These are phyloP conservation scores for Phocides pigmalion DNA, from an alignment of 1,140 invertebrate genomes.

Conservation along the genomic window DNA sequence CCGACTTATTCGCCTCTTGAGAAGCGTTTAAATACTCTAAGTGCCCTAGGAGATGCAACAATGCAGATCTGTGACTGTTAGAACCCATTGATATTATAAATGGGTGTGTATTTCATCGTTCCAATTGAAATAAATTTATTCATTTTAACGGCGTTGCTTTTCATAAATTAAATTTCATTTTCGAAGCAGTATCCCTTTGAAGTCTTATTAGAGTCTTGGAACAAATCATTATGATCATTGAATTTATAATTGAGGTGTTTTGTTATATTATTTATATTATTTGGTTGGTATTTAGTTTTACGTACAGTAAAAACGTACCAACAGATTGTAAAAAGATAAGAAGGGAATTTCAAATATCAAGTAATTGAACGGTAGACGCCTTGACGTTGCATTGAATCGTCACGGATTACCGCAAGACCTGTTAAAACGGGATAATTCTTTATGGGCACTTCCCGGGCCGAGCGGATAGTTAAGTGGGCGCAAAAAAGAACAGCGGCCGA, in stretches of 20 bases:
- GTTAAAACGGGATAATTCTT: conserved; percentile 59
- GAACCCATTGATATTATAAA: conserved; percentile 35
- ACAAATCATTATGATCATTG: background rate
- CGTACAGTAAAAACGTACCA: conserved; percentile 4
- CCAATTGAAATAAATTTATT: conserved; percentile 26
- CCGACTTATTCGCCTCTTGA: conserved; percentile 29
- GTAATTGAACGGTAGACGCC: conserved; percentile 48
- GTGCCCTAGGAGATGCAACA: conserved; percentile 31
- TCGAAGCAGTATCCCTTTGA: background rate
- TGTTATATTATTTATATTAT: background rate
- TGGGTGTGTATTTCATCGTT: conserved; percentile 24
- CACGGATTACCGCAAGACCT: conserved; percentile 57
- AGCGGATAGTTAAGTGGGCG: conserved; percentile 37
- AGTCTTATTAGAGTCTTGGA: background rate
- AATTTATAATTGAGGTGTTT: background rate
- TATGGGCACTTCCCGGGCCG: conserved; percentile 45
- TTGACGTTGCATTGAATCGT: conserved; percentile 41
- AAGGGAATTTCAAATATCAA: conserved; percentile 54
- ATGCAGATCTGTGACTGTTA: conserved; percentile 35
- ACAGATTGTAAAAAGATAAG: conserved; percentile 40
- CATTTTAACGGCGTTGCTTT: conserved; percentile 13
- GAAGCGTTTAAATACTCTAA: conserved; percentile 24
- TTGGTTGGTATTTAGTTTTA: background rate
- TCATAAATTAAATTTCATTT: conserved; percentile 14
- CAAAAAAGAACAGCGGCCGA: conserved; percentile 40